These are phyloP conservation scores for Alethe castanea DNA, from an alignment of 2,113 vertebrate species.

Conservation along the genomic window DNA sequence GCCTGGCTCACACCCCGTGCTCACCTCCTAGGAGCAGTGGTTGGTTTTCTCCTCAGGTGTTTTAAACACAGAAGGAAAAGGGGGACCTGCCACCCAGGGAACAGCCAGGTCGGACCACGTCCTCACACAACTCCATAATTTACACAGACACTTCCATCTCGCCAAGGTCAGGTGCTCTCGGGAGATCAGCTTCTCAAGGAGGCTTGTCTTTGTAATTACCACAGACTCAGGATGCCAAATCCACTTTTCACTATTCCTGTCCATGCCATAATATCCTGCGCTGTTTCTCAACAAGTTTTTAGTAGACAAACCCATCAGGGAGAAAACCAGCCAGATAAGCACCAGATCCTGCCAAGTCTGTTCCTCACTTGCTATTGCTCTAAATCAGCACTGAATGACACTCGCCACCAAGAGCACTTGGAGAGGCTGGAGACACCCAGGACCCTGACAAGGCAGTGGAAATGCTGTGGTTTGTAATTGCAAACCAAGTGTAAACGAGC, in stretches of 20 bases:
- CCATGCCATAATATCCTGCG: background rate
- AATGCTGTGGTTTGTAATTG: background rate
- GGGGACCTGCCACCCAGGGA: background rate
- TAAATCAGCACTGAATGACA: background rate
- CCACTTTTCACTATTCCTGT: background rate
- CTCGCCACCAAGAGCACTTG: background rate
- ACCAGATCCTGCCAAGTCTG: background rate
- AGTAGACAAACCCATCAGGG: background rate
- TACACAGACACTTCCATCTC: background rate
- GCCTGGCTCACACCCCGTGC: background rate
- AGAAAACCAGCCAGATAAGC: background rate
- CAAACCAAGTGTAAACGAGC: background rate
- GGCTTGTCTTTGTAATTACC: background rate
- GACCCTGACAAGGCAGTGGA: background rate
- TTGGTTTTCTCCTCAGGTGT: background rate
- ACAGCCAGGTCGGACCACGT: accelerated
- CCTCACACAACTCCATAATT: background rate
- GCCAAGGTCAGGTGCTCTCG: background rate
- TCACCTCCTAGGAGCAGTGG: background rate
- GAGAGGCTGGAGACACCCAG: background rate
- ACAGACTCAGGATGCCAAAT: background rate
- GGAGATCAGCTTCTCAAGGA: background rate
- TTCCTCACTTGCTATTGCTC: background rate
- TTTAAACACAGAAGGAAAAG: background rate
- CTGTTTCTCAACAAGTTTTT: background rate